Evolutionary conservation across 2,888 invertebrate species (phyloP).

Genomic region (Plebejus melissa): DNA sequence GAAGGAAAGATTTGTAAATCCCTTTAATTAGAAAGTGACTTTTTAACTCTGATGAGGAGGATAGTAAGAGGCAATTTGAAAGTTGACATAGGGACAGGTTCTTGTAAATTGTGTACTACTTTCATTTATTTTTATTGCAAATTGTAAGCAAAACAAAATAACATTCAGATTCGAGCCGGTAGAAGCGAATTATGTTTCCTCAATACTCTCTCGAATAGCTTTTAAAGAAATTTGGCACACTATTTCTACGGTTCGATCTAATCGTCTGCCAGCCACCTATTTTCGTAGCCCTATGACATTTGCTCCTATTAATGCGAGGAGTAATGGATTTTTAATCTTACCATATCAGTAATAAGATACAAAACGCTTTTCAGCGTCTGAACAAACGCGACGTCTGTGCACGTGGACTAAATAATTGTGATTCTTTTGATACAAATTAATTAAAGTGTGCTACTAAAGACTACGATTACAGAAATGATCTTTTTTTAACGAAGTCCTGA

Average conservation of each 20-base stretch:
- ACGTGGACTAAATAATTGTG: conserved; percentile 18
- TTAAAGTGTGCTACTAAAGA: background rate
- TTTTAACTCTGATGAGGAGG: background rate
- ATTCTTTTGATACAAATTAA: background rate
- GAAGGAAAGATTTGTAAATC: too few relatives aligned
- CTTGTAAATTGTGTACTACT: background rate
- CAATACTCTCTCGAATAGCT: conserved; percentile 22
- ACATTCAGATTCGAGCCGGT: background rate
- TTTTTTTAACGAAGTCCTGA: background rate
- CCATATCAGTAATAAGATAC: conserved; percentile 20
- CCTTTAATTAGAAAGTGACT: background rate
- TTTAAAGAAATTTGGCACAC: conserved; percentile 38
- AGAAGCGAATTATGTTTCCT: background rate
- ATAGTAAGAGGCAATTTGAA: background rate
- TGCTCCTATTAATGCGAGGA: conserved; percentile 30
- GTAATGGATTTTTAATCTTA: conserved; percentile 28
- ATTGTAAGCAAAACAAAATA: background rate
- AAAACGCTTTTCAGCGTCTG: background rate
- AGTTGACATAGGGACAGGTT: background rate
- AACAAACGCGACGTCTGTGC: background rate
- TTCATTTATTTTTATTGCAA: conserved; percentile 3
- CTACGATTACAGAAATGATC: background rate
- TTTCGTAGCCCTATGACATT: conserved; percentile 42
- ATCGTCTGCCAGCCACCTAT: conserved; percentile 41
- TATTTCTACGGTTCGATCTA: conserved; percentile 34